Evolutionary conservation across 2,888 invertebrate species (phyloP), one percentile per base, ranked within the genome.

Genomic region (Anticlea derivata): DNA sequence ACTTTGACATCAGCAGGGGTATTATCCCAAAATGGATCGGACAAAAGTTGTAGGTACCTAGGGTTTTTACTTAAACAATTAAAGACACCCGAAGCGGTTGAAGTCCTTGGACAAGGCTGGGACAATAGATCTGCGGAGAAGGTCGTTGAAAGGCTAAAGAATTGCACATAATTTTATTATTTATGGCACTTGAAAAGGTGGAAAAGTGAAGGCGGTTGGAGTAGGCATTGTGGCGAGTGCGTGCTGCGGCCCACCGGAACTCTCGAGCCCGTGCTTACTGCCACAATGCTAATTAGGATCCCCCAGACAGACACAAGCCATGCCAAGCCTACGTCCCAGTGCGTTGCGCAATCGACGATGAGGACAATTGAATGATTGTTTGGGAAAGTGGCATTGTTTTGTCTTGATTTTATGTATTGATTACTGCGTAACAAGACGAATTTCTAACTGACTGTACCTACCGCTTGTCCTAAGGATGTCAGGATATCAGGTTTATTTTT

Each of bases 101-200:
- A 70, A 66, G 64, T 69, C 64, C 77, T 80, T 68, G 67, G 79
- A 73, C 75, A 74, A 68, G 74, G 64, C 63, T 63, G 58, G 58
- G 58, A 75, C 75, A 80, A 79, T 75, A 67, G 75, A 59, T 64
- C 65, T 65, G 66, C 47, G 63, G 65, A 61, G 75, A 73, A 75
- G 69, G 73, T 58, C 63, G 68, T 72, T 49, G 58, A 75, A 74
- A 57, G 68, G 58, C 60, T 65, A 65, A 73, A 74, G 68, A 74
- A 74, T 72, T 70, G 70, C 68, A 74, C 69, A 75, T 73, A 71
- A 69, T 76, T 78, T 74, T 80, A 76, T 81, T 79, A 77, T 82
- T 74, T 73, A 66, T 63, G 64, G 58, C 68, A 75, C 79, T 78
- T 71, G 68, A 75, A 62, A 65, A 63, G 65, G 71, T 72, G 64